Evolutionary conservation across 2,888 invertebrate genomes (phyloP), one percentile per base, ranked within the genome.

Genomic region (Drosophila tanythrix): DNA sequence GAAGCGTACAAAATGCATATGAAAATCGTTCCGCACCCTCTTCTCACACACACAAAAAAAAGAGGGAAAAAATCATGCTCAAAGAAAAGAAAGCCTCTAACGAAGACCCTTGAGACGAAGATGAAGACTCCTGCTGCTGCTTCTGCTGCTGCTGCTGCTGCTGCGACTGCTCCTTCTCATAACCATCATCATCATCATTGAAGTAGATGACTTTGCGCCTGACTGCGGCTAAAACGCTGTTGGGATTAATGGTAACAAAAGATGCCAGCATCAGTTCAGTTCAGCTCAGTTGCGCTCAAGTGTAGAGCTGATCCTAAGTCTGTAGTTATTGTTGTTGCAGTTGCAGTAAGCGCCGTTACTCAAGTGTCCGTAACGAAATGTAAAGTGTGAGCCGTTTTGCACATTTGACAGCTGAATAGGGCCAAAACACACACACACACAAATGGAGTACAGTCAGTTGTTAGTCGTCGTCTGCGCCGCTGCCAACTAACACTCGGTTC

Each of bases 1-100:
- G 83, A 86, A 90, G 87, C 87, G 87, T 88, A 90, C 82, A 86
- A 88, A 88, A 90, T 88, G 83, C 89, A 70, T 70, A 70, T 74
- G 83, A 81, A 90, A 86, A 83, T 74, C 71, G 70, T 57, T 67
- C 80, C 73, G 81, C 79, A 81, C 79, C 79, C 79, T 81, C 68
- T 68, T 68, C 85, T 72, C 74, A 73, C 7, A 21, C 21, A 8
- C 21, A 46, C 61, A 87, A 27, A 46, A 35, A 52, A 21, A 25
- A 21, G 53, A 21, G 15, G 21, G 31, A n/a, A 31, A 31, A 25
- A 43, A 18, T 29, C 21, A 36, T 8, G 29, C 10, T n/a, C 6
- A 31, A 31, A 18, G 43, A 50, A 67, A 60, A 70, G 69, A 70
- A 70, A 70, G 69, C 71, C 71, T 70, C 31, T 53, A 60, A 55